Percentiles rank a stretch among this genome's conserved stretches.
Conservation (phyloP, 2,113 vertebrate species). For the Pituophis catenifer region DNA sequence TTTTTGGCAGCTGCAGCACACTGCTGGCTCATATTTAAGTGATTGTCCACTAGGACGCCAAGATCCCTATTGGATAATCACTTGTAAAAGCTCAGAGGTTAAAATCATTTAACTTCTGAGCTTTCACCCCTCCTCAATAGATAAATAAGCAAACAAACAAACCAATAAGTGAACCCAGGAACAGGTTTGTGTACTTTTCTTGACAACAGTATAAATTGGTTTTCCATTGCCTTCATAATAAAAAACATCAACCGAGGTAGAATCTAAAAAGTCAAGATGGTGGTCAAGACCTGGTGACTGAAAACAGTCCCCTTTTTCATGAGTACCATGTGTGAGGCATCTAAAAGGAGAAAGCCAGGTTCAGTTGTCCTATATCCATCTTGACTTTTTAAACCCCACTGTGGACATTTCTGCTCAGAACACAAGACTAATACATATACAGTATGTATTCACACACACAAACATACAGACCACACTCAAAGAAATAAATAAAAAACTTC, state of each 20-base stretch:
- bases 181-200: neutral
- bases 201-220: neutral
- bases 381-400: neutral
- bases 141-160: neutral
- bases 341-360: neutral
- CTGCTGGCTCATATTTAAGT: too few relatives aligned
- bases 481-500: neutral
- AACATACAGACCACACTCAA: neutral
- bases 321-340: neutral
- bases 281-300: neutral
- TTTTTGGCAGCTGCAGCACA: too few relatives aligned
- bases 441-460: neutral
- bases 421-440: neutral
- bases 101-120: too few relatives aligned
- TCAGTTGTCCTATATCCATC: neutral
- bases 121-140: neutral
- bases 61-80: too few relatives aligned
- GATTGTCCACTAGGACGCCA: too few relatives aligned
- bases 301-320: neutral
- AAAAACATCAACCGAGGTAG: neutral
- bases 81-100: too few relatives aligned
- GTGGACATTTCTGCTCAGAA: neutral
- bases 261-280: neutral
- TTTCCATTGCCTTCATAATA: neutral
- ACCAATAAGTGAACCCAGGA: neutral